Evolutionary conservation across 2,113 vertebrate species (phyloP).

Genomic region (Larimichthys polyactis): DNA sequence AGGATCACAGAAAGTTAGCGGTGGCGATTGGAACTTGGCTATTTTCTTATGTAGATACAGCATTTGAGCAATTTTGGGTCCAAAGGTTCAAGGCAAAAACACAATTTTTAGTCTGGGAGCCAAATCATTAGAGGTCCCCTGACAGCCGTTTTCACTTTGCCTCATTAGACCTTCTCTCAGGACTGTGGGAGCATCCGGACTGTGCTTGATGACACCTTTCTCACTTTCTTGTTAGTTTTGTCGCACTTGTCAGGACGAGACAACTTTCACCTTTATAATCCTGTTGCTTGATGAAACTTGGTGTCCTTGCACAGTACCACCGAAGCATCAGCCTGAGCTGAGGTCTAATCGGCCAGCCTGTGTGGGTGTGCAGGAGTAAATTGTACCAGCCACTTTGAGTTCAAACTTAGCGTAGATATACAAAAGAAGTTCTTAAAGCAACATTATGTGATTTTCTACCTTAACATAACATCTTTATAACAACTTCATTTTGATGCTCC

Average conservation of each 20-base stretch:
- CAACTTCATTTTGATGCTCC: no score
- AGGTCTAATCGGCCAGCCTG: conserved; percentile 10
- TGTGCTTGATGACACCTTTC: not conserved
- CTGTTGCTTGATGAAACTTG: not conserved
- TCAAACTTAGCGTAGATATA: not conserved
- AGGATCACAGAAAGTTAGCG: conserved; percentile 4
- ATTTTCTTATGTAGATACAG: not conserved
- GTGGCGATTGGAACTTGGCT: not conserved
- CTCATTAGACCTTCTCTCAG: not conserved
- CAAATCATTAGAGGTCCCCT: not conserved
- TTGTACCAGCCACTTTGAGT: not conserved
- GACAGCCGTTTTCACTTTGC: not conserved
- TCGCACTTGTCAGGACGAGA: not conserved
- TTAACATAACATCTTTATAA: no score
- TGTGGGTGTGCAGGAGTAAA: no score
- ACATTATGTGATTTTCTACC: no score
- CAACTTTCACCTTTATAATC: not conserved
- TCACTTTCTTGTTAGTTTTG: not conserved
- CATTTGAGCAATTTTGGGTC: not conserved
- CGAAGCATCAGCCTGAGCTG: not conserved
- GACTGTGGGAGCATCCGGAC: not conserved
- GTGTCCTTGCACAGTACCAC: not conserved
- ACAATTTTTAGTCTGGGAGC: not conserved
- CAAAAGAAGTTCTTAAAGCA: not conserved
- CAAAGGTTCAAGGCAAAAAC: not conserved